Evolutionary conservation across 2,113 vertebrate genomes (phyloP), one percentile per base, ranked within the genome.

Genomic region (Psittacus erithacus): DNA sequence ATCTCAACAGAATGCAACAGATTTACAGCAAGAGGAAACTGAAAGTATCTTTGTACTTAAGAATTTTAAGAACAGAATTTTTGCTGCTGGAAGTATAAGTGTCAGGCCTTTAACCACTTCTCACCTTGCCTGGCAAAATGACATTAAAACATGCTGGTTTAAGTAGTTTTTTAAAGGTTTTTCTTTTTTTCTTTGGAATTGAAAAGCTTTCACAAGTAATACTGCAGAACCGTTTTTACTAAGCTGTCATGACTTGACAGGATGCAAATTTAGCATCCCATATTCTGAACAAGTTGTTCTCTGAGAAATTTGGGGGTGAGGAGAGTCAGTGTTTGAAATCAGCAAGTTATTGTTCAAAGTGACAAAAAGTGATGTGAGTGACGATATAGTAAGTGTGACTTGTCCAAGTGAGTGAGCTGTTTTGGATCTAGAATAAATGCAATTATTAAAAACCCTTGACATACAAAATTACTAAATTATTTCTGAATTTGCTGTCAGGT

Each of bases 211-310:
- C 95, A 91, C 39, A 95, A 95, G 82, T 95, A 96, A 94, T 93
- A 75, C 44, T 77, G 53, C 57, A 93, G 93, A 96, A 95, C 79
- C 82, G 79, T 89, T 97, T 97, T 96, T 91, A 88, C 96, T 90
- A 92, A 98, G 93, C 94, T 97, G 95, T 97, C 97, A 96, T 84
- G 91, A 96, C 86, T 95, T 97, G 97, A 98, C 95, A 97, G 93
- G 90, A 96, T 95, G 82, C 86, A 90, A 95, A 97, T 97, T 97
- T 96, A 97, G 95, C 84, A 95, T 95, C 80, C 50, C 74, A 94
- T 64, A 79, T 76, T 96, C 91, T 89, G 46, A 96, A 97, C 83
- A 97, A 96, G 81, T 89, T 93, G 91, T 94, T 97, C 96, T 97
- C 92, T 91, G 38, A 84, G 86, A 90, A 92, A 95, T 93, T 39